Conservation (phyloP, 2,888 invertebrate genomes). For the Sicus ferrugineus region DNA sequence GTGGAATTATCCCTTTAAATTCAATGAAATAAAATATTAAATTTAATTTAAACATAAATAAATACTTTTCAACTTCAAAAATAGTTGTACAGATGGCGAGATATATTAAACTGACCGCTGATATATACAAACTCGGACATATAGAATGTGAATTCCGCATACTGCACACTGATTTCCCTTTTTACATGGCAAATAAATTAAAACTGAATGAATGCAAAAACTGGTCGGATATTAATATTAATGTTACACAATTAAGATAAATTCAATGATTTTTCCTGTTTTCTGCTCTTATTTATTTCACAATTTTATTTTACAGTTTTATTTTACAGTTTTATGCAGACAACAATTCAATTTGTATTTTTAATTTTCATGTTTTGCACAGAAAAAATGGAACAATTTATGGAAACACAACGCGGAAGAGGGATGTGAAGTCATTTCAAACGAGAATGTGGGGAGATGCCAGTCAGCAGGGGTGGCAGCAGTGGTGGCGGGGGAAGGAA, state of each 20-base stretch:
- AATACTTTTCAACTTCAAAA: no score
- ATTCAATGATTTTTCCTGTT: not conserved
- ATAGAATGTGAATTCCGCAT: no score
- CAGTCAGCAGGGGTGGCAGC: not conserved
- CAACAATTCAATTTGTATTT: not conserved
- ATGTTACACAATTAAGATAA: not conserved
- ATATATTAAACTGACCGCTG: no score
- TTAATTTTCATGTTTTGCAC: no score
- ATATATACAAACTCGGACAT: no score
- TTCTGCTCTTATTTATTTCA: not conserved
- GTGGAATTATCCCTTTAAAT: no score
- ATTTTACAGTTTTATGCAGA: not conserved
- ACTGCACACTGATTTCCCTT: not conserved
- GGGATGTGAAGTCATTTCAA: not conserved
- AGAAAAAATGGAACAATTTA: not conserved
- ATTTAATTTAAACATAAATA: no score
- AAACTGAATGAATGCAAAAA: not conserved
- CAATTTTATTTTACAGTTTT: not conserved
- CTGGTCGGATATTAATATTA: no score
- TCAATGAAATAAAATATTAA: no score
- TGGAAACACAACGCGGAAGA: not conserved
- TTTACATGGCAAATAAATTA: slow-evolving; percentile 5
- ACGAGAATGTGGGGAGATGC: not conserved
- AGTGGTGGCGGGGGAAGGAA: not conserved
- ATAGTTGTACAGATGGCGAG: no score